Conservation (phyloP, 2,888 invertebrate species). For the Athalia rosae region DNA sequence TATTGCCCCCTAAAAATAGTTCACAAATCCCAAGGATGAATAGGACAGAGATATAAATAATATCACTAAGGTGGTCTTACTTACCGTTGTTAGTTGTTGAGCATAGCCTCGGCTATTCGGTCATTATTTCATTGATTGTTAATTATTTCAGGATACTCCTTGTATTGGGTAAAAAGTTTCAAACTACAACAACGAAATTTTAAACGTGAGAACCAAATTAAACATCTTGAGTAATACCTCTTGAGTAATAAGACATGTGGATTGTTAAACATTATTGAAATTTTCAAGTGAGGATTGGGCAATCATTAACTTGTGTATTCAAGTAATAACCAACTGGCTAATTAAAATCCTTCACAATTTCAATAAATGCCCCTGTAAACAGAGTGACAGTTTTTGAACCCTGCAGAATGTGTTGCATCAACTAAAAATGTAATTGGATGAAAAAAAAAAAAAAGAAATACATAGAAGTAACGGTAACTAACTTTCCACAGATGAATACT, state of each 20-base stretch:
- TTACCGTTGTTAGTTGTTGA: conserved; percentile 9
- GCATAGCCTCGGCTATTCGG: neutral
- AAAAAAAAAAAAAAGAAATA: neutral
- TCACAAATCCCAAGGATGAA: conserved; percentile 70
- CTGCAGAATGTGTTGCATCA: neutral
- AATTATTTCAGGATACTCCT: neutral
- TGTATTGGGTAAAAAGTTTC: conserved; percentile 13
- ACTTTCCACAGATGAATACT: conserved; percentile 58
- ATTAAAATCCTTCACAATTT: neutral
- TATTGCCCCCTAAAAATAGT: conserved; percentile 58
- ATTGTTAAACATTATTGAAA: neutral
- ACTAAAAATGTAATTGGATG: neutral
- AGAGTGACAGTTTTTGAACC: neutral
- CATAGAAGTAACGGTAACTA: neutral
- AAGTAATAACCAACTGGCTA: neutral
- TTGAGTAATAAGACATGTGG: neutral
- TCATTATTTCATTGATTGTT: neutral
- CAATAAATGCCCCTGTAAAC: neutral
- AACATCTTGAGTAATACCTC: conserved; percentile 1
- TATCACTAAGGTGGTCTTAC: conserved; percentile 22
- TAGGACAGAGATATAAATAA: conserved; percentile 62
- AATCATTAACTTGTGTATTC: neutral
- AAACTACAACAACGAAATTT: neutral
- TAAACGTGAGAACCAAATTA: conserved; percentile 32
- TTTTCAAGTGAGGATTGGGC: neutral